Base-by-base conservation (phyloP, 2,888 invertebrate species). In the Baccha elongata region DNA sequence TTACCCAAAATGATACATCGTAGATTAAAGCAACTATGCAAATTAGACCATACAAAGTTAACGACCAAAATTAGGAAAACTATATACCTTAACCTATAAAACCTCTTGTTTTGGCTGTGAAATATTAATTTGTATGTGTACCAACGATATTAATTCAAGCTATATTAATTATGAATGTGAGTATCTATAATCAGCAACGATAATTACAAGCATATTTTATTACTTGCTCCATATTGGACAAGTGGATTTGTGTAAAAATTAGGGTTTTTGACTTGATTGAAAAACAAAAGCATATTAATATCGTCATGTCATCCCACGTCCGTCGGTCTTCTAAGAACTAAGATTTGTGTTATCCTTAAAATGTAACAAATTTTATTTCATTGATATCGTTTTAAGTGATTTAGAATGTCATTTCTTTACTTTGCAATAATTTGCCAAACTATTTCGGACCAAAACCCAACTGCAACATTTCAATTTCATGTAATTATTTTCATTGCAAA, bases 401-500 rank as follows among this genome's bases (percentile, higher is more conserved):
- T 40, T 64, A 8, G 55, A 23, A 32, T 11, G 23, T 53, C 23
- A 23, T 40, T 15, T 55, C 23, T 7, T 32, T 21, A 3, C 10
- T 17, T 53, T 46, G 11, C 7, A 17, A 48, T 50, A 42, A 65
- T 65, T 64, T 35, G 15, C 37, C 6, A n/a, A 15, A 42, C 37
- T 71, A 58, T 48, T 71, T 71, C 46, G 2, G 1, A 58, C 23
- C 40, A 17, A 32, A 75, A 42, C 42, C 29, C 7, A 60, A 78
- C 55, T 67, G 72, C 73, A 73, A 52, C 65, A 58, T 67, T 52
- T 67, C 40, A 50, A 26, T 65, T 65, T 35, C 26, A 60, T 19
- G 42, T 78, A 48, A 72, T 65, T 67, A 65, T 72, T 26, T 52
- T 67, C 65, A 65, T 60, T 58, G 55, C 58, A 67, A 67, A 50